phyloP scores from a whole-genome alignment of 1,140 invertebrate species.

The Hestina assimilis region DNA sequence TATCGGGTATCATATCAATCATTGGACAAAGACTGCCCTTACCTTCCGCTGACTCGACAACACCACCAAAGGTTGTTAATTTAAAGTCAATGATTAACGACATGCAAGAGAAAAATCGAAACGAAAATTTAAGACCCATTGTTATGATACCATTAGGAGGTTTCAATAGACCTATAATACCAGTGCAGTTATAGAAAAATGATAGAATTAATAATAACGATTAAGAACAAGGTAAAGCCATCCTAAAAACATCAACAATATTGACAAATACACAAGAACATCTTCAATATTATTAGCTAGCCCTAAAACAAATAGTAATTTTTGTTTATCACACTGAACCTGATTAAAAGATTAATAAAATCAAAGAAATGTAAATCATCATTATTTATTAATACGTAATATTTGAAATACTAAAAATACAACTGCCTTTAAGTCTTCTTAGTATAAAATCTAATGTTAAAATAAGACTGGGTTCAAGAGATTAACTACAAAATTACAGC shows the following conservation, averaged over 20 bases:
- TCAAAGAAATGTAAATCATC: background rate
- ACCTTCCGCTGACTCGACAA: background rate
- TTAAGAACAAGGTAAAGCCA: no score
- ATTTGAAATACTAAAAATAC: background rate
- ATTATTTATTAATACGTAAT: background rate
- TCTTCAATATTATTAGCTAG: no score
- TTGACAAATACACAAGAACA: no score
- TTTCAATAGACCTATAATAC: constrained; percentile 16
- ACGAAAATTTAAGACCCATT: constrained; percentile 25
- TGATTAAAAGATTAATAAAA: background rate
- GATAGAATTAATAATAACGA: background rate
- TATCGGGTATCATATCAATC: constrained; percentile 52
- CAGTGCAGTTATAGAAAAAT: constrained; percentile 20
- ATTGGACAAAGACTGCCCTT: constrained; percentile 52
- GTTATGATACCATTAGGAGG: constrained; percentile 30
- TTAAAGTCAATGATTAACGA: constrained; percentile 24
- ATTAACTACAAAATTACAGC: constrained; percentile 39
- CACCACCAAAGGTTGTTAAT: background rate
- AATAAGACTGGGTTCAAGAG: constrained; percentile 59
- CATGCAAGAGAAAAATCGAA: constrained; percentile 19
- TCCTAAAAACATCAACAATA: no score
- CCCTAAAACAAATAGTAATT: no score
- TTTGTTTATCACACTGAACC: no score
- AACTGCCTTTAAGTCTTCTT: background rate
- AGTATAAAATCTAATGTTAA: background rate